These are phyloP conservation scores for Scleropages formosus DNA, from an alignment of 2,797 vertebrate genomes.

Conservation along the genomic window DNA sequence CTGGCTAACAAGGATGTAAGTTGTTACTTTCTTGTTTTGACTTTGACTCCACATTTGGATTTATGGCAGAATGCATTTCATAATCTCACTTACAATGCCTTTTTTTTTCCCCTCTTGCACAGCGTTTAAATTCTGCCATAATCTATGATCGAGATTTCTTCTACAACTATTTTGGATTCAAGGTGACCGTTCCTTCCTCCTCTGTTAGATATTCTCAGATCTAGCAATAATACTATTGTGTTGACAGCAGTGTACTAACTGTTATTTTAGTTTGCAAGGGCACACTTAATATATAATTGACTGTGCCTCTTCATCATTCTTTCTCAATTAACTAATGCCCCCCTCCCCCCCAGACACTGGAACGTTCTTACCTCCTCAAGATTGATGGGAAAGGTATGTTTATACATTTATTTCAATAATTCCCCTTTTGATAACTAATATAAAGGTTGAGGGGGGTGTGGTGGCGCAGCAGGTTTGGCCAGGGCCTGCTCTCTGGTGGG, in stretches of 20 bases:
- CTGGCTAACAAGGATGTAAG: slow-evolving; percentile 88
- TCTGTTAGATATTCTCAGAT: not conserved
- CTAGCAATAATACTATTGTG: no score
- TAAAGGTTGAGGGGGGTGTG: not conserved
- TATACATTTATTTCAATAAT: no score
- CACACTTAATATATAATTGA: no score
- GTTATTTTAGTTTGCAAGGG: no score
- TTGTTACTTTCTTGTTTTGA: slow-evolving; percentile 9
- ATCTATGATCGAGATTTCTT: slow-evolving; percentile 96
- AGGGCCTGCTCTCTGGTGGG: no score
- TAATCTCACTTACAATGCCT: not conserved
- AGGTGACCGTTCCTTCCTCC: slow-evolving; percentile 61
- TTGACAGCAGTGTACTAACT: no score
- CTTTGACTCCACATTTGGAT: no score
- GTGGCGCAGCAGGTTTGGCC: no score
- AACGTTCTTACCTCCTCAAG: slow-evolving; percentile 93
- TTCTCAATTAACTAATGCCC: no score
- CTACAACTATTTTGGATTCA: slow-evolving; percentile 98
- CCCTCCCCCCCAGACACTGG: slow-evolving; percentile 73
- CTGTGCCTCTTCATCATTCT: no score
- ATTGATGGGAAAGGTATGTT: slow-evolving; percentile 84
- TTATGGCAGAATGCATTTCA: not conserved
- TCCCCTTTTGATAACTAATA: not conserved
- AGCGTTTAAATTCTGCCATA: slow-evolving; percentile 94
- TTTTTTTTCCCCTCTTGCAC: not conserved